phyloP scores from a whole-genome alignment of 2,113 vertebrate genomes.

The Taxidea taxus region DNA sequence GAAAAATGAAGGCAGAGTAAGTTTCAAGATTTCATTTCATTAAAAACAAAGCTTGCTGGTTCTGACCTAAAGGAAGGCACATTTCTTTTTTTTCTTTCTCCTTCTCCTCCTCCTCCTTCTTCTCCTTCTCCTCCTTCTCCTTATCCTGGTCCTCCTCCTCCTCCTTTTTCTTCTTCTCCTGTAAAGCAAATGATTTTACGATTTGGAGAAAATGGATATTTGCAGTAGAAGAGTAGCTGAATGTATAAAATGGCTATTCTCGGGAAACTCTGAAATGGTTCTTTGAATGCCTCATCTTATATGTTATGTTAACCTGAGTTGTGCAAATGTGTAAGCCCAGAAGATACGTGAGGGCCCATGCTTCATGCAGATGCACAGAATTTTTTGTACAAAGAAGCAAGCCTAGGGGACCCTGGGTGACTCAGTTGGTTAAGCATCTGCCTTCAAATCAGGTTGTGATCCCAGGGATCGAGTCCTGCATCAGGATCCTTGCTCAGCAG shows the following conservation, averaged over 20 bases:
- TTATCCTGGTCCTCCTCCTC: too few relatives aligned
- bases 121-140: too few relatives aligned
- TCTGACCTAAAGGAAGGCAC: background rate
- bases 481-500: background rate
- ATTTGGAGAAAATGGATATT: background rate
- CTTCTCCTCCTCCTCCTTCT: too few relatives aligned
- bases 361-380: conserved; percentile 31
- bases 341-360: conserved; percentile 17
- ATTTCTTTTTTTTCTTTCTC: background rate
- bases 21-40: conserved; percentile 34
- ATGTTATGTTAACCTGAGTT: background rate
- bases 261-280: conserved; percentile 30
- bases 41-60: conserved; percentile 8
- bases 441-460: background rate
- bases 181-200: conserved; percentile 34
- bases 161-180: background rate
- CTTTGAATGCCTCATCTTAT: conserved; percentile 40
- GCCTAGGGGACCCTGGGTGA: background rate
- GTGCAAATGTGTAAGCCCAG: background rate
- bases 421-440: background rate
- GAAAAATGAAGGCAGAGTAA: background rate
- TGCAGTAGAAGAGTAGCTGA: conserved; percentile 5
- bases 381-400: background rate
- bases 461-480: background rate
- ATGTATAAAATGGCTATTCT: conserved; percentile 31